phyloP scores from a whole-genome alignment of 2,888 invertebrate species.

The Carcina quercana region DNA sequence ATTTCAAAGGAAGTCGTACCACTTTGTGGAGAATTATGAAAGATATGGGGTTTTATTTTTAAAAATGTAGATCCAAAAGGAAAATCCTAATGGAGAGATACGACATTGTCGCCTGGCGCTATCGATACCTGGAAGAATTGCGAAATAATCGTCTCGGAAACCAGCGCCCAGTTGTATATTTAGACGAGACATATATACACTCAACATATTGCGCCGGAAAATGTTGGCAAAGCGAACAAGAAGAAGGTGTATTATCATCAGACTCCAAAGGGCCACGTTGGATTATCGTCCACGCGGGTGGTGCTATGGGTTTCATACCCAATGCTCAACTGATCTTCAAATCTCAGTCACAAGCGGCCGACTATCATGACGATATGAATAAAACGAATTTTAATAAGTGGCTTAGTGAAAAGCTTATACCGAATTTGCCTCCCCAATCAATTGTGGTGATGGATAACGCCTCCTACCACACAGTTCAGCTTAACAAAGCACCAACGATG shows the following conservation, averaged over 20 bases:
- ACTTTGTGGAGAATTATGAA: too few relatives aligned
- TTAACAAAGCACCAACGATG: slow-evolving; percentile 9
- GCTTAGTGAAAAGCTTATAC: slow-evolving; percentile 12
- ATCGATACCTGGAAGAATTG: too few relatives aligned
- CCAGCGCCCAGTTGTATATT: too few relatives aligned
- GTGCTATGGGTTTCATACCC: slow-evolving; percentile 7
- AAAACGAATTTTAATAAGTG: slow-evolving; percentile 13
- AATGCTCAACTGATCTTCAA: slow-evolving; percentile 1
- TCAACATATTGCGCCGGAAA: slow-evolving; percentile 16
- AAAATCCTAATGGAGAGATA: too few relatives aligned
- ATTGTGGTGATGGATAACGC: slow-evolving; percentile 10
- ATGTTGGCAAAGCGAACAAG: slow-evolving; percentile 20
- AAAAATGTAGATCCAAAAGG: too few relatives aligned
- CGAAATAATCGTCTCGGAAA: too few relatives aligned
- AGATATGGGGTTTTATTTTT: too few relatives aligned
- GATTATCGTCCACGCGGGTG: slow-evolving; percentile 9
- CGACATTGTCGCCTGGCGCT: too few relatives aligned
- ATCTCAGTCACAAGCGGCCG: neutral
- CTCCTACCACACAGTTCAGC: slow-evolving; percentile 5
- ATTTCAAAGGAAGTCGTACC: too few relatives aligned
- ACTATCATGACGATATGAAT: slow-evolving; percentile 14
- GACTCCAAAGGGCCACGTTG: slow-evolving; percentile 3
- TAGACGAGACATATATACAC: slow-evolving; percentile 25
- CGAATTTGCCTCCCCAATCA: slow-evolving; percentile 8
- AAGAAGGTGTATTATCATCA: neutral